A percentile compares a stretch with the other conserved stretches of the same genome.
Conservation (phyloP, 2,113 vertebrate species). For the Chascanopsetta lugubris region DNA sequence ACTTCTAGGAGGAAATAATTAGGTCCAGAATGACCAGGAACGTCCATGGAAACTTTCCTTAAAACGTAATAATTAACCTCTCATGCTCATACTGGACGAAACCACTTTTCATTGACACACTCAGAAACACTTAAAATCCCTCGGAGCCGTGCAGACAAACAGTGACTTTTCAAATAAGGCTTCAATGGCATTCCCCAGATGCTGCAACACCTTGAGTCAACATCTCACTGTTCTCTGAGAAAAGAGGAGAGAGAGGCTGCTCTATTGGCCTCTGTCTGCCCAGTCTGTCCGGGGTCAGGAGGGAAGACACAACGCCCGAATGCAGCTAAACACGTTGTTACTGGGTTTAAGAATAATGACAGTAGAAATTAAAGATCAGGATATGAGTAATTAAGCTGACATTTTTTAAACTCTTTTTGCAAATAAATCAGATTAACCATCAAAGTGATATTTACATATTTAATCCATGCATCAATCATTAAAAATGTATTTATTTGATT, state of each 20-base stretch:
- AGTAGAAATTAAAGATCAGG: too few species aligned
- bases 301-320: neutral
- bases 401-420: too few species aligned
- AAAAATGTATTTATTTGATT: neutral
- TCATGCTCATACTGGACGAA: neutral
- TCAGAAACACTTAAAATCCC: conserved; percentile 34
- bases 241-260: conserved; percentile 9
- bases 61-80: neutral
- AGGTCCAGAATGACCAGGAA: neutral
- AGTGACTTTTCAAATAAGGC: conserved; percentile 50
- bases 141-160: conserved; percentile 38
- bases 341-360: neutral
- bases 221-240: conserved; percentile 59
- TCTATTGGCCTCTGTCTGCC: conserved; percentile 5
- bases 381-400: too few species aligned
- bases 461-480: conserved; percentile 14
- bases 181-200: conserved; percentile 69
- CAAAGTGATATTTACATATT: conserved; percentile 8
- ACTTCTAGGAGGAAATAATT: neutral
- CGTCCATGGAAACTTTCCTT: neutral
- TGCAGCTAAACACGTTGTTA: neutral
- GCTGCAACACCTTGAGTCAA: conserved; percentile 73
- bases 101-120: neutral
- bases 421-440: neutral
- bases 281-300: conserved; percentile 4